Conservation (phyloP, 2,797 vertebrate genomes). For the Acanthurus lineatus region DNA sequence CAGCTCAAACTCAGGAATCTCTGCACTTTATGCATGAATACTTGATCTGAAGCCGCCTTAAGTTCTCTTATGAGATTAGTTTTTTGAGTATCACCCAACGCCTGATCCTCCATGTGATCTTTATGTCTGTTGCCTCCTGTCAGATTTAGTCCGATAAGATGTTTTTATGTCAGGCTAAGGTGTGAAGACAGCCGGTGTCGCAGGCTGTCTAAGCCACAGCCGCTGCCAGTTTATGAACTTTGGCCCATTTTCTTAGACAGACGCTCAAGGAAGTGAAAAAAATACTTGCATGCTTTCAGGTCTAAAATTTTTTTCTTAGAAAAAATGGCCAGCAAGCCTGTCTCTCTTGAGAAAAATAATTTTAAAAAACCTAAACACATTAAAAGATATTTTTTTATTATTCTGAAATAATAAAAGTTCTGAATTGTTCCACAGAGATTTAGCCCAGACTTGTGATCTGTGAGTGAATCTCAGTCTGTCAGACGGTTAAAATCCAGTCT, state of each 20-base stretch:
- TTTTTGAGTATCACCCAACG: slow-evolving; percentile 3
- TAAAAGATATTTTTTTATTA: slow-evolving; percentile 4
- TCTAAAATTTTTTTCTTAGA: neutral
- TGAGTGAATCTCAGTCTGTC: slow-evolving; percentile 1
- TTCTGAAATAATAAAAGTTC: slow-evolving; percentile 2
- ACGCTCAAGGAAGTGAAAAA: slow-evolving; percentile 15
- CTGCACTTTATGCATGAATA: neutral
- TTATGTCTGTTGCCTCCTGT: slow-evolving; percentile 25
- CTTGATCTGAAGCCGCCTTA: neutral
- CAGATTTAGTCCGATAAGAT: slow-evolving; percentile 14
- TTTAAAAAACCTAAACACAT: neutral
- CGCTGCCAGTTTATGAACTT: slow-evolving; percentile 67
- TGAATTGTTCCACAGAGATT: neutral
- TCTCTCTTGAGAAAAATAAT: neutral
- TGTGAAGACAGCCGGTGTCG: slow-evolving; percentile 30
- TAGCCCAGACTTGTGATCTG: slow-evolving; percentile 15
- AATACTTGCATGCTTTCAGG: slow-evolving; percentile 13
- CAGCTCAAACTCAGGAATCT: neutral
- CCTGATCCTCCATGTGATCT: slow-evolving; percentile 4
- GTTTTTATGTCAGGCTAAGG: slow-evolving; percentile 19
- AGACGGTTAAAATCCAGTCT: slow-evolving; percentile 23
- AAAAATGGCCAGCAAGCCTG: neutral
- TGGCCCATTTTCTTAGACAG: slow-evolving; percentile 63
- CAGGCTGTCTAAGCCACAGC: neutral
- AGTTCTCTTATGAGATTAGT: slow-evolving; percentile 5